These are phyloP conservation scores for Quadroppia sp. DNA, from an alignment of 2,888 invertebrate species.

Conservation along the genomic window DNA sequence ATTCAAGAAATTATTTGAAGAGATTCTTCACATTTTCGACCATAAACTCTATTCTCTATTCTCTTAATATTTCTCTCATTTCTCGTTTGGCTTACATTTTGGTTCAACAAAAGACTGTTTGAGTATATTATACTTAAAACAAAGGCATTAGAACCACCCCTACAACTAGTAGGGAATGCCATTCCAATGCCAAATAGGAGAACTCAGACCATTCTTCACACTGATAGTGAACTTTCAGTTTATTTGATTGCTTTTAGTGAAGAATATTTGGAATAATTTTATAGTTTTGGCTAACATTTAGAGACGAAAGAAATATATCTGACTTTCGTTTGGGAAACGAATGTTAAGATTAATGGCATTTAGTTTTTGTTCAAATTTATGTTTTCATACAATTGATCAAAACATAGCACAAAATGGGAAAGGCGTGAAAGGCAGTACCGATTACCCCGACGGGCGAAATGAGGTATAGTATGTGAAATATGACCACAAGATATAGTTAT, in stretches of 20 bases:
- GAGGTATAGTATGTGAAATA: neutral
- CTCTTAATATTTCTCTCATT: neutral
- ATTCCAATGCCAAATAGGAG: neutral
- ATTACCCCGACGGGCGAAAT: neutral
- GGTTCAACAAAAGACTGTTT: neutral
- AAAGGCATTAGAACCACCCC: neutral
- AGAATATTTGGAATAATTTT: neutral
- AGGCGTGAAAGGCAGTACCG: neutral
- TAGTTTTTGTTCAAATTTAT: neutral
- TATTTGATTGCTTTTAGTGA: neutral
- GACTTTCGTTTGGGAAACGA: neutral
- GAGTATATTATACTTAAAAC: neutral
- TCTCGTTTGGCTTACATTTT: no score
- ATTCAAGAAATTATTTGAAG: no score
- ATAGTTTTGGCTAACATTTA: neutral
- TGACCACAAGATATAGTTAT: neutral
- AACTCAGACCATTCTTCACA: neutral
- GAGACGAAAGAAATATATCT: neutral
- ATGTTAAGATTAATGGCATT: neutral
- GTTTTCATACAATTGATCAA: no score
- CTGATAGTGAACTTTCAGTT: neutral
- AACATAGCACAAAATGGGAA: neutral
- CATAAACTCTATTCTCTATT: no score
- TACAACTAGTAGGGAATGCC: neutral
- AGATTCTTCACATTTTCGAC: no score